Percentiles rank a stretch among this genome's conserved stretches.
Conservation (phyloP, 2,888 invertebrate species). For the Adineta ricciae region DNA sequence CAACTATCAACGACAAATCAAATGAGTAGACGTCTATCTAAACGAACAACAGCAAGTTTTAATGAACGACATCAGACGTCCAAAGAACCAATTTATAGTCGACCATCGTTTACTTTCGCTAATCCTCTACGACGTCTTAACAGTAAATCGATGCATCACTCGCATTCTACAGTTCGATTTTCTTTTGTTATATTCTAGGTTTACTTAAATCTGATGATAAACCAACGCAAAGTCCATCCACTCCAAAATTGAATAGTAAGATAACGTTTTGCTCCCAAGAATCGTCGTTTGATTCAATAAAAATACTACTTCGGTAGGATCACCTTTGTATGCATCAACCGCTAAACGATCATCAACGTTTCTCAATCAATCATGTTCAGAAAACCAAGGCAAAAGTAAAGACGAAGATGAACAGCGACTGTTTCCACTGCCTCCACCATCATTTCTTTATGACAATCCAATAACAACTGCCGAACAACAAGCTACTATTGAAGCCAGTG, state of each 20-base stretch:
- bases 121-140: constrained; percentile 3
- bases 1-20: background rate
- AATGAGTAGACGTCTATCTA: background rate
- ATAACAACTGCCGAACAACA: background rate
- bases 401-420: background rate
- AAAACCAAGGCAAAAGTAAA: background rate
- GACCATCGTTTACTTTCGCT: background rate
- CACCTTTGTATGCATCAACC: background rate
- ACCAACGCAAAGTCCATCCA: background rate
- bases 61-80: constrained; percentile 1
- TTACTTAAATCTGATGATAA: background rate
- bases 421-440: background rate
- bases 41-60: constrained; percentile 14
- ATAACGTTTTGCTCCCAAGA: background rate
- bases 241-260: background rate
- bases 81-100: background rate
- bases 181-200: background rate
- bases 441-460: background rate
- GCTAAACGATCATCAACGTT: background rate
- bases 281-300: background rate
- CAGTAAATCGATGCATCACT: background rate
- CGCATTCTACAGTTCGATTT: background rate
- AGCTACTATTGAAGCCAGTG: background rate
- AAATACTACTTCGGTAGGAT: too few relatives aligned
- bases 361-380: background rate